Conservation (phyloP, 2,113 vertebrate genomes). For the Anser cygnoides region DNA sequence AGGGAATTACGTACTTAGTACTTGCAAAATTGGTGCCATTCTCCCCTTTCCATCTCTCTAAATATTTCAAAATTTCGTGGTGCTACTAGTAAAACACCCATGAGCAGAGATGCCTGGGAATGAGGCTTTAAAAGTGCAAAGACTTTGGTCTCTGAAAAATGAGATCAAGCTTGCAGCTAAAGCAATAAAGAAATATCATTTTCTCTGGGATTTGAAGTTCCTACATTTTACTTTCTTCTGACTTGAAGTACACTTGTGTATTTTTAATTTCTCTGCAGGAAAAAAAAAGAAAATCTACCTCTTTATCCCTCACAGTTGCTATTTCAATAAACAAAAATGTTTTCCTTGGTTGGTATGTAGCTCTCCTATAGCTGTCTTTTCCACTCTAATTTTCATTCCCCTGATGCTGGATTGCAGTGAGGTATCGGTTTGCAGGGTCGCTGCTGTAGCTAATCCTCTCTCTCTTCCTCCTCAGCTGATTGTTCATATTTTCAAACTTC, state of each 20-base stretch:
- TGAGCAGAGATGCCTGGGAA: background rate
- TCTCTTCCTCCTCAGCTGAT: background rate
- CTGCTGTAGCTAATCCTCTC: background rate
- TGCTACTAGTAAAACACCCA: background rate
- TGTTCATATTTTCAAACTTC: background rate
- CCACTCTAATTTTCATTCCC: background rate
- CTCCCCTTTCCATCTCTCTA: background rate
- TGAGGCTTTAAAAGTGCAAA: background rate
- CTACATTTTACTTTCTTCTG: background rate
- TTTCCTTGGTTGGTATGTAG: background rate
- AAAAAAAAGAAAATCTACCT: background rate
- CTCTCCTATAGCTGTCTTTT: background rate
- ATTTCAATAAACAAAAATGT: background rate
- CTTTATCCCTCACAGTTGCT: background rate
- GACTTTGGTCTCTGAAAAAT: background rate
- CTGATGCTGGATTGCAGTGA: background rate
- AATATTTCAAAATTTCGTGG: background rate
- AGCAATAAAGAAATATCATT: background rate
- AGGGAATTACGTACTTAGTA: background rate
- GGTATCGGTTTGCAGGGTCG: background rate
- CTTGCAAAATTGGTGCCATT: background rate
- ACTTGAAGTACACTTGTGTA: background rate
- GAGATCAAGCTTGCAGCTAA: background rate
- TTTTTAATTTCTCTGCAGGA: background rate
- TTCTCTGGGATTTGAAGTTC: background rate